These are phyloP conservation scores for Hyperopisus bebe DNA, from an alignment of 2,113 vertebrate species.

Conservation along the genomic window DNA sequence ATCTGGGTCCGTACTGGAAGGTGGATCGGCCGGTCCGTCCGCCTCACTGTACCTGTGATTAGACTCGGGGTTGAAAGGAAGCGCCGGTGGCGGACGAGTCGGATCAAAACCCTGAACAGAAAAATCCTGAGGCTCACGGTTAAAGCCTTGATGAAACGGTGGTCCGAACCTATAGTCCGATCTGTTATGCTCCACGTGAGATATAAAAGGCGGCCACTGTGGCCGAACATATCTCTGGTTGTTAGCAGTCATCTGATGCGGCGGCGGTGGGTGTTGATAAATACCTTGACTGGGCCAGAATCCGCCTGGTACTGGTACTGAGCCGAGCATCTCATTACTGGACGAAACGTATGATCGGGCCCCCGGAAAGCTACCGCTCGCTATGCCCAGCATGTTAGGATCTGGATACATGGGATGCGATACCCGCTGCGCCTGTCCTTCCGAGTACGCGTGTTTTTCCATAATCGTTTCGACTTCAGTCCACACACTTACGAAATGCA, in stretches of 20 bases:
- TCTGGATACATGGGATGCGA: neutral
- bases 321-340: neutral
- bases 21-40: neutral
- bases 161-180: neutral
- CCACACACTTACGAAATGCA: neutral
- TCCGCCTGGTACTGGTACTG: neutral
- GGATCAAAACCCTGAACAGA: neutral
- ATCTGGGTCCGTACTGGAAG: neutral
- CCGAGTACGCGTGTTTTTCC: neutral
- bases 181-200: neutral
- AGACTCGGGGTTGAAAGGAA: neutral
- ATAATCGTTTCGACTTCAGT: neutral
- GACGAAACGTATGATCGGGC: neutral
- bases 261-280: conserved; percentile 1
- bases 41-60: neutral
- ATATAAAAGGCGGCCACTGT: neutral
- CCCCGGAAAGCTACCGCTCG: neutral
- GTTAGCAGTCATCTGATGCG: neutral
- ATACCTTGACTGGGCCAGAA: conserved; percentile 10
- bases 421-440: neutral
- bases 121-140: neutral
- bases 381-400: neutral
- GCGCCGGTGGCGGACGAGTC: conserved; percentile 14
- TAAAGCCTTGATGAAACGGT: neutral
- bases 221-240: neutral